phyloP scores from a whole-genome alignment of 1,140 invertebrate genomes.

The Scaptomyza graminum region DNA sequence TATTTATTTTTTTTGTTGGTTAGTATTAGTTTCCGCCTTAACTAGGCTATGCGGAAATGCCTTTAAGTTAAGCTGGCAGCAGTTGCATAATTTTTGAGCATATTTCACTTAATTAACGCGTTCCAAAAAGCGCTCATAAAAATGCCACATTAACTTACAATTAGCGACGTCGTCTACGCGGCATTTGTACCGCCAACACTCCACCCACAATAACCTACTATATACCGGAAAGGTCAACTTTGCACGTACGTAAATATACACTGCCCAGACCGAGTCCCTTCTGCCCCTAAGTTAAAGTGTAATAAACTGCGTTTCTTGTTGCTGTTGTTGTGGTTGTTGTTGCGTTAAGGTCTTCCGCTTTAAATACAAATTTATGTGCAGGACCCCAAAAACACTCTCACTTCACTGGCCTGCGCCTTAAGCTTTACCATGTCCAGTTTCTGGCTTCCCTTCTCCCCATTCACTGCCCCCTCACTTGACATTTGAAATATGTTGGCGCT shows the following conservation, averaged over 20 bases:
- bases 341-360: constrained; percentile 30
- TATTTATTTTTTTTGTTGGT: not conserved
- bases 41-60: constrained; percentile 54
- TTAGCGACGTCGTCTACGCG: constrained; percentile 42
- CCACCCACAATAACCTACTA: constrained; percentile 4
- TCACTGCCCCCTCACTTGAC: constrained; percentile 39
- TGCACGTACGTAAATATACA: constrained; percentile 6
- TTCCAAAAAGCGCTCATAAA: constrained; percentile 69
- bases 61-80: constrained; percentile 52
- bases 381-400: constrained; percentile 59
- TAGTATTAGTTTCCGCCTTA: constrained; percentile 11
- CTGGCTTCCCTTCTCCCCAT: constrained; percentile 3
- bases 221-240: constrained; percentile 49
- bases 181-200: not conserved
- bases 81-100: constrained; percentile 60
- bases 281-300: constrained; percentile 33
- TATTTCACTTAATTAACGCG: constrained; percentile 78
- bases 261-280: too few relatives aligned
- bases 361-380: constrained; percentile 77
- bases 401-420: constrained; percentile 34
- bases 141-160: constrained; percentile 76
- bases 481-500: constrained; percentile 71
- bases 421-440: constrained; percentile 19
- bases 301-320: constrained; percentile 68
- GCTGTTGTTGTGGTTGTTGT: constrained; percentile 4